Evolutionary conservation across 2,113 vertebrate genomes (phyloP).

Genomic region (human): GRCh38 chr11:78504501-78505000

Average conservation of each 20-base stretch:
- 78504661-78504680: too few species aligned
- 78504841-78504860: background rate
- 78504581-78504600: background rate
- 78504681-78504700: background rate
- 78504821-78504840: background rate
- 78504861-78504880: background rate
- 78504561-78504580: background rate
- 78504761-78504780: background rate
- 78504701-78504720: background rate
- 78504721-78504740: background rate
- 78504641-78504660: background rate
- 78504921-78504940: background rate
- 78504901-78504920: background rate
- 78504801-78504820: background rate
- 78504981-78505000: background rate
- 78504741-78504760: background rate
- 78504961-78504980: background rate
- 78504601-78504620: background rate
- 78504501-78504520: background rate
- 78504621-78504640: constrained; percentile 13
- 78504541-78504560: background rate
- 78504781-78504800: background rate
- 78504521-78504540: background rate
- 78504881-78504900: background rate
- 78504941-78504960: background rate